Conservation (phyloP, 2,888 invertebrate species). For the Syrphus vitripennis region DNA sequence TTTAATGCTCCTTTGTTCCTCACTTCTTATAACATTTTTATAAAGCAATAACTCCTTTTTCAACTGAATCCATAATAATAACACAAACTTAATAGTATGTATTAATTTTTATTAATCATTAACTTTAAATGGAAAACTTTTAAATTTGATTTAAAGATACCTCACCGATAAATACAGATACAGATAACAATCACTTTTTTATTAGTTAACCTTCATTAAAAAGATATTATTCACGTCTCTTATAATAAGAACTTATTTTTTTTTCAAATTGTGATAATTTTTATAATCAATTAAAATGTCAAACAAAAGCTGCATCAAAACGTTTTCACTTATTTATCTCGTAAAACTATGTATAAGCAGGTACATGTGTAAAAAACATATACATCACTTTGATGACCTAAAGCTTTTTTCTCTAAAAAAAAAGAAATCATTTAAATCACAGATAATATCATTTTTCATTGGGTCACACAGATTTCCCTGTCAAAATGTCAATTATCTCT, state of each 20-base stretch:
- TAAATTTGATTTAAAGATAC: too few relatives aligned
- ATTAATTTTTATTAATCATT: too few relatives aligned
- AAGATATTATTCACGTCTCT: background rate
- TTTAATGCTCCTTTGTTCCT: too few relatives aligned
- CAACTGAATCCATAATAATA: too few relatives aligned
- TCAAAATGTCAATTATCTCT: constrained; percentile 23
- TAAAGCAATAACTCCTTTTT: too few relatives aligned
- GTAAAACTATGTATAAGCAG: background rate
- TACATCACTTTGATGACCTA: background rate
- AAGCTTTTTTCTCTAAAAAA: background rate
- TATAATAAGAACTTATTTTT: background rate
- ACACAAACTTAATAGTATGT: too few relatives aligned
- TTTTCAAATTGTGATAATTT: background rate
- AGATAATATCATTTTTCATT: constrained; percentile 6
- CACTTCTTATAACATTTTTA: too few relatives aligned
- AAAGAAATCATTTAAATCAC: constrained; percentile 14
- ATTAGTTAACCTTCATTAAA: too few relatives aligned
- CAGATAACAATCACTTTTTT: too few relatives aligned
- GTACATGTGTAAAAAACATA: background rate
- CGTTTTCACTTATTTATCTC: constrained; percentile 1
- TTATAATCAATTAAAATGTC: background rate
- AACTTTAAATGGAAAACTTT: too few relatives aligned
- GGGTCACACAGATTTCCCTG: background rate
- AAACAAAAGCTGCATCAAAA: background rate
- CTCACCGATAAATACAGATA: too few relatives aligned